Percentiles rank a stretch among this genome's conserved stretches.
Evolutionary conservation across 2,797 vertebrate species (phyloP).

Genomic region (Bothrops alternatus): DNA sequence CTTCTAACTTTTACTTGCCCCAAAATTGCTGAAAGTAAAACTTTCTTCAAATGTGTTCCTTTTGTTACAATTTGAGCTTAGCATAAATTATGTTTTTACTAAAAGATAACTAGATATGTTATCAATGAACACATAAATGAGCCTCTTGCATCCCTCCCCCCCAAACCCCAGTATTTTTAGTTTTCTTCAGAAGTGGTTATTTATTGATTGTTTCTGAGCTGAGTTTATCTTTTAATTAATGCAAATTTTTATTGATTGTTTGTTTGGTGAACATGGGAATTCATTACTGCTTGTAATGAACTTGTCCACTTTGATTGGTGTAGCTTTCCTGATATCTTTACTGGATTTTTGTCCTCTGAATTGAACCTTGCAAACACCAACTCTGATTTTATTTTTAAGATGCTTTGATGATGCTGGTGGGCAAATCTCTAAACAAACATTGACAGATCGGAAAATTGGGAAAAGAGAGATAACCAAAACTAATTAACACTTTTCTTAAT

Average conservation of each 20-base stretch:
- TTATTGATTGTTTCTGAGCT: slow-evolving; percentile 25
- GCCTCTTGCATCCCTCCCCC: neutral
- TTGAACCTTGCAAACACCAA: neutral
- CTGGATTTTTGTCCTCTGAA: slow-evolving; percentile 11
- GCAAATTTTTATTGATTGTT: slow-evolving; percentile 30
- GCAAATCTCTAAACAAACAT: slow-evolving; percentile 6
- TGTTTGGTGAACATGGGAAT: slow-evolving; percentile 9
- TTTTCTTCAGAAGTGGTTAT: neutral
- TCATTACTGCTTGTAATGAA: slow-evolving; percentile 28
- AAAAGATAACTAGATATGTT: neutral
- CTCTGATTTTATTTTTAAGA: slow-evolving; percentile 9
- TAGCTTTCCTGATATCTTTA: neutral
- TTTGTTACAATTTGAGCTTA: neutral
- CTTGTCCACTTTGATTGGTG: slow-evolving; percentile 22
- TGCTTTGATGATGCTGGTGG: neutral
- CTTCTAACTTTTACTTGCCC: neutral
- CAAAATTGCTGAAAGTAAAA: neutral
- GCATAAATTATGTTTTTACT: neutral
- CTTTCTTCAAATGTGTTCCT: neutral
- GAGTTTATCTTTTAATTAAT: slow-evolving; percentile 26
- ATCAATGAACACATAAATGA: neutral
- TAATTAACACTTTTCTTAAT: neutral
- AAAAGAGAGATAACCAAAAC: neutral
- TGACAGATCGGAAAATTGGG: neutral
- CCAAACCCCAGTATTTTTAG: neutral